Base-by-base conservation (phyloP, 2,797 vertebrate genomes). In the Acomys russatus region DNA sequence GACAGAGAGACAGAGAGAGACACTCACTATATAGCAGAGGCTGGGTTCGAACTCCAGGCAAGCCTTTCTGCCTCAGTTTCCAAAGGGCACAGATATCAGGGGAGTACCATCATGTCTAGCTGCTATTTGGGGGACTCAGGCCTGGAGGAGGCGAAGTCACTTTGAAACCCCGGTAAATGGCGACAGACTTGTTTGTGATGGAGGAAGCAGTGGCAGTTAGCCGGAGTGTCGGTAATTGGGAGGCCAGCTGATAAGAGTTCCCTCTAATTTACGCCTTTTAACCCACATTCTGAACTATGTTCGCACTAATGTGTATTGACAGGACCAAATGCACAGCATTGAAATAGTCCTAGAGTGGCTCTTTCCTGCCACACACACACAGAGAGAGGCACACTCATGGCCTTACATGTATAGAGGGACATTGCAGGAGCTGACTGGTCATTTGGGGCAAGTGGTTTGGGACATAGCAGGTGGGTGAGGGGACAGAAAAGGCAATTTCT, bases 251-350 rank as follows among this genome's bases (percentile, higher is more conserved):
- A 96, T 96, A 95, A 94, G 97, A 96, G 95, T 93, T 92, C 90
- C 63, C 96, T 96, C 88, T 97, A 97, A 98, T 97, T 97, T 91
- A 97, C 97, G 96, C 97, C 96, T 98, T 98, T 98, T 97, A 97
- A 97, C 97, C 97, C 96, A 76, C 92, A 91, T 97, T 98, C 97
- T 86, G 90, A 94, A 78, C 96, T 96, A 96, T 93, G 97, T 96
- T 98, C 97, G 97, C 94, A 0, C 80, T 96, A 97, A 98, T 93
- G 97, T 95, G 96, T 95, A 93, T 91, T 94, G 97, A 98, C 96
- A 97, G 96, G 95, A 96, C 97, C 96, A 96, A 95, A 97, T 86
- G 97, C 90, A 77, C 97, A 91, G 97, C 51, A 93, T 94, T 95
- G 95, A 96, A 98, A 98, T 97, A 97, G 97, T 88, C 97, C 97